A percentile compares a stretch with the other conserved stretches of the same genome.
These are phyloP conservation scores for Drosophila sordidula DNA, from an alignment of 2,888 invertebrate genomes.

Conservation along the genomic window DNA sequence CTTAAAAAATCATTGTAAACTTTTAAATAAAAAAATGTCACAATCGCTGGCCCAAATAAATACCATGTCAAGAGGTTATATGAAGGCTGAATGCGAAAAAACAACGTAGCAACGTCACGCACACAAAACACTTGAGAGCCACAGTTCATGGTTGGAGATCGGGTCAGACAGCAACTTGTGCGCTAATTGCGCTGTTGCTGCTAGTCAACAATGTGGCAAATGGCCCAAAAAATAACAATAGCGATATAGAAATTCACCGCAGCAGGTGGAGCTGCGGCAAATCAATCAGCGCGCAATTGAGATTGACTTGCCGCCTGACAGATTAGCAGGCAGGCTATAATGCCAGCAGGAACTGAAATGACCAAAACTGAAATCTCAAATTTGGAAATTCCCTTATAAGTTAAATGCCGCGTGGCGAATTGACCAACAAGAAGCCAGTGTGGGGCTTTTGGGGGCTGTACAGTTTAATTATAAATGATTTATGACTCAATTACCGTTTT, in stretches of 20 bases:
- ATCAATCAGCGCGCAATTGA: conserved; percentile 51
- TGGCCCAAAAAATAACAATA: conserved; percentile 31
- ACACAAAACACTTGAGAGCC: conserved; percentile 48
- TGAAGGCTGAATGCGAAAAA: conserved; percentile 19
- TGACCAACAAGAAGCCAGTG: conserved; percentile 10
- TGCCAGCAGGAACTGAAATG: background rate
- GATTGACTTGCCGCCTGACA: conserved; percentile 26
- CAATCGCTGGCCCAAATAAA: conserved; percentile 27
- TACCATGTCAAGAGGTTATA: conserved; percentile 32
- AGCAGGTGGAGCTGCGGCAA: conserved; percentile 47
- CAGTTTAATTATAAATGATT: conserved; percentile 63
- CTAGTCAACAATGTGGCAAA: conserved; percentile 49
- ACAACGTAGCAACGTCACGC: conserved; percentile 28
- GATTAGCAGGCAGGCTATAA: conserved; percentile 16
- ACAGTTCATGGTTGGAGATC: conserved; percentile 37
- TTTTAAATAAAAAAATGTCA: background rate
- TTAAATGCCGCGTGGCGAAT: conserved; percentile 35
- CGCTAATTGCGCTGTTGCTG: conserved; percentile 64
- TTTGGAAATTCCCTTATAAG: conserved; percentile 27
- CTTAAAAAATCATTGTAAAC: background rate
- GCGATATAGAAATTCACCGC: conserved; percentile 30
- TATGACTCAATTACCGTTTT: conserved; percentile 71
- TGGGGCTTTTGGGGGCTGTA: background rate
- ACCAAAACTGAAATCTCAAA: conserved; percentile 3
- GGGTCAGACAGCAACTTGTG: conserved; percentile 46